Conservation (phyloP, 2,797 vertebrate species). For the Chrosomus eos region DNA sequence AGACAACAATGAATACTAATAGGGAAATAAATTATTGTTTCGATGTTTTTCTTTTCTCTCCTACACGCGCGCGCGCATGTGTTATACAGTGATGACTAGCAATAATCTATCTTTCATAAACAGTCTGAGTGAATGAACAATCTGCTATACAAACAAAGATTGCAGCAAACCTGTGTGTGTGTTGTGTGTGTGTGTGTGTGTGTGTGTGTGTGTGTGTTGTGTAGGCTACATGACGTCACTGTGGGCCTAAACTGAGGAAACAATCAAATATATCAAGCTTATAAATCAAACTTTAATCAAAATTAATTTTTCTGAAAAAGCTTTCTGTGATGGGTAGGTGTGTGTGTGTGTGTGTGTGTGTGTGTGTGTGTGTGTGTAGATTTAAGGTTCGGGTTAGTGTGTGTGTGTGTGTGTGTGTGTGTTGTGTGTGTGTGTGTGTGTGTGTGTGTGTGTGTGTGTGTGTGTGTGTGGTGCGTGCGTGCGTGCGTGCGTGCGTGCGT, state of each 20-base stretch:
- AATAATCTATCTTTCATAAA: not conserved
- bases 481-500: not conserved
- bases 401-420: not conserved
- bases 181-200: not conserved
- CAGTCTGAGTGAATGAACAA: constrained; percentile 16
- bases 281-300: no score
- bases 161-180: not conserved
- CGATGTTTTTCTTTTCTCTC: not conserved
- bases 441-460: not conserved
- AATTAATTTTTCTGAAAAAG: no score
- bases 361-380: not conserved
- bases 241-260: no score
- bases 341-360: not conserved
- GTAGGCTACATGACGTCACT: no score
- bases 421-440: not conserved
- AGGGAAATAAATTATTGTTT: not conserved
- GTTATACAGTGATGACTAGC: not conserved
- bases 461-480: not conserved
- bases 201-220: no score
- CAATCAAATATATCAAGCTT: no score
- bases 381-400: not conserved
- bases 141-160: constrained; percentile 2
- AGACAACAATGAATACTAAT: not conserved
- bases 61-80: not conserved
- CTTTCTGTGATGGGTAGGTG: not conserved